phyloP scores from a whole-genome alignment of 2,113 vertebrate genomes.

The Heloderma charlesbogerti region DNA sequence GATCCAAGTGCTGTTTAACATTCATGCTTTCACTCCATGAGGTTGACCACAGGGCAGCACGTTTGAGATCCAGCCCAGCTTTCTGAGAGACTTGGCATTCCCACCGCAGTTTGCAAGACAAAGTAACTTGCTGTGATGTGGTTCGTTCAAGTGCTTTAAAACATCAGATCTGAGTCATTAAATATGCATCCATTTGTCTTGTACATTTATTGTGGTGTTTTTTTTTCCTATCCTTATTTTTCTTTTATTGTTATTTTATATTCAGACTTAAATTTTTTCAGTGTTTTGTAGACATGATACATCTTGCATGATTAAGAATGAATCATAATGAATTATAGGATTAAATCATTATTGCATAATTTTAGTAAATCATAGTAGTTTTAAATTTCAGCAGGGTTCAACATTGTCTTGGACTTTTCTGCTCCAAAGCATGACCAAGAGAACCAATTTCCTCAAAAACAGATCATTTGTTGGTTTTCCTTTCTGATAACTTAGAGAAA shows the following conservation, averaged over 20 bases:
- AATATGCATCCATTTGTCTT: constrained; percentile 8
- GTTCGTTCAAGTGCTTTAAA: constrained; percentile 73
- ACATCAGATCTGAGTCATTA: constrained; percentile 57
- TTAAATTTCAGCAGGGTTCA: background rate
- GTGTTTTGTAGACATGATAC: background rate
- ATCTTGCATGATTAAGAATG: background rate
- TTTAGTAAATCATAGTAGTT: background rate
- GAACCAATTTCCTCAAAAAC: background rate
- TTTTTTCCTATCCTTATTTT: background rate
- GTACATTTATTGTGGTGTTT: background rate
- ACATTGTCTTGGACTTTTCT: too few relatives aligned
- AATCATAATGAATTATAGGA: background rate
- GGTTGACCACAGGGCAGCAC: constrained; percentile 87
- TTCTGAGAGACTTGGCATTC: constrained; percentile 79
- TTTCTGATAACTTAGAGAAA: background rate
- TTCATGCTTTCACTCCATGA: constrained; percentile 87
- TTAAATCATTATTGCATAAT: background rate
- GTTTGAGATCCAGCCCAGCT: constrained; percentile 81
- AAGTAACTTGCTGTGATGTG: constrained; percentile 78
- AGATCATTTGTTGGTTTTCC: background rate
- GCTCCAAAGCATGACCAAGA: background rate
- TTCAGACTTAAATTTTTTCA: too few relatives aligned
- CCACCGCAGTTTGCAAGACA: constrained; percentile 72
- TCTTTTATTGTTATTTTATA: background rate
- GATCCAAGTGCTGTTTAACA: constrained; percentile 92